Evolutionary conservation across 2,113 vertebrate species (phyloP), one percentile per base, ranked within the genome.

Genomic region (Eptesicus fuscus): DNA sequence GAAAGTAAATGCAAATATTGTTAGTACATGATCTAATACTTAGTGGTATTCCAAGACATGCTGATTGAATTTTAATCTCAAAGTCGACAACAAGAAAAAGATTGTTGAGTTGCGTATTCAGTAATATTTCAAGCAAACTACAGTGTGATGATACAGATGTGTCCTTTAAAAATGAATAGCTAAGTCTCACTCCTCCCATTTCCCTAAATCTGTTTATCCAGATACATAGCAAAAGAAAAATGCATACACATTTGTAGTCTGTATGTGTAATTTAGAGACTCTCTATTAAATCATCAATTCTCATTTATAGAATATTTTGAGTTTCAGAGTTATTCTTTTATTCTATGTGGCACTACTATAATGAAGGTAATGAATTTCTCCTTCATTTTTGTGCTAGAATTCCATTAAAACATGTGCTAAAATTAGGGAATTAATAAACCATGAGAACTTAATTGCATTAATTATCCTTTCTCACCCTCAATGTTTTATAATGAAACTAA

Each of bases 401-500:
- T 92, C 71, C 92, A 95, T 88, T 95, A 97, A 93, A 96, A 92
- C 80, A 95, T 95, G 93, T 90, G 93, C 90, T 94, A 96, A 96
- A 95, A 85, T 93, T 84, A 83, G 83, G 88, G 28, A 87, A 97
- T 80, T 96, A 96, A 94, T 96, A 95, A 96, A 69, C 80, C 90
- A 95, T 92, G 92, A 73, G 93, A 95, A 80, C 65, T 83, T 96
- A 97, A 97, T 96, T 96, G 87, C 59, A 93, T 95, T 96, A 84
- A 96, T 96, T 97, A 95, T 96, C 93, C 77, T 89, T 96, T 95
- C 82, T 97, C 53, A 95, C 77, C 76, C 90, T 95, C 94, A 82
- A 90, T 73, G 76, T 95, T 96, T 96, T 90, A 94, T 93, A 95
- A 87, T 95, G 94, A 96, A 97, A 96, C 65, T 90, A 96, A 95